phyloP scores from a whole-genome alignment of 2,797 vertebrate species.

The Phataginus tricuspis region DNA sequence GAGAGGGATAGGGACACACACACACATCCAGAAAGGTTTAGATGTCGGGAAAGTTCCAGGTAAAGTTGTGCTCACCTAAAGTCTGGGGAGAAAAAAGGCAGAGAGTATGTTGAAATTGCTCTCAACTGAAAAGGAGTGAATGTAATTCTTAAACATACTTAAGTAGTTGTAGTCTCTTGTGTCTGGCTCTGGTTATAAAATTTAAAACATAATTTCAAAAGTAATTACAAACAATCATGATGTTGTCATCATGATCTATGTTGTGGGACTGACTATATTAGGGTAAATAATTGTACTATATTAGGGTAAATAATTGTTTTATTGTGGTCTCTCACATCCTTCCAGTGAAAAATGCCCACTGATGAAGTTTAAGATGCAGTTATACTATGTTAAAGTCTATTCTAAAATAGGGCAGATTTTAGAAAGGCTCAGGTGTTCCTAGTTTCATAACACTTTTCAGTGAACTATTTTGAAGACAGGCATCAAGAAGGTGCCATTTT shows the following conservation, averaged over 20 bases:
- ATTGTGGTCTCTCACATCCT: not conserved
- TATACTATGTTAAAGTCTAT: not conserved
- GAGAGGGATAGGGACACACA: not conserved
- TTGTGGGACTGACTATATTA: not conserved
- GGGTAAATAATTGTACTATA: not conserved
- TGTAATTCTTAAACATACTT: not conserved
- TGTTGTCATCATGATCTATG: not conserved
- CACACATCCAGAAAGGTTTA: not conserved
- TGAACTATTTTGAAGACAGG: not conserved
- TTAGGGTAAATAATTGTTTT: not conserved
- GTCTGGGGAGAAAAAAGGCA: not conserved
- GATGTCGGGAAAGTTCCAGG: not conserved
- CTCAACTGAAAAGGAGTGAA: not conserved
- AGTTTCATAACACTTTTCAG: not conserved
- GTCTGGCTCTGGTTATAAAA: not conserved
- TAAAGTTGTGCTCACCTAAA: not conserved
- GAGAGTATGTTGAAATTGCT: not conserved
- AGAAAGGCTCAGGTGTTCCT: not conserved
- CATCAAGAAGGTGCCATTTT: not conserved
- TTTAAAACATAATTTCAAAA: conserved; percentile 29
- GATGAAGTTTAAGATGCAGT: not conserved
- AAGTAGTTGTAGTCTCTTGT: not conserved
- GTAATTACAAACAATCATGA: not conserved
- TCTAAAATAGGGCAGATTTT: not conserved
- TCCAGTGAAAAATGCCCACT: not conserved